Base-by-base conservation (phyloP, 2,797 vertebrate species). In the Melopsittacus undulatus region DNA sequence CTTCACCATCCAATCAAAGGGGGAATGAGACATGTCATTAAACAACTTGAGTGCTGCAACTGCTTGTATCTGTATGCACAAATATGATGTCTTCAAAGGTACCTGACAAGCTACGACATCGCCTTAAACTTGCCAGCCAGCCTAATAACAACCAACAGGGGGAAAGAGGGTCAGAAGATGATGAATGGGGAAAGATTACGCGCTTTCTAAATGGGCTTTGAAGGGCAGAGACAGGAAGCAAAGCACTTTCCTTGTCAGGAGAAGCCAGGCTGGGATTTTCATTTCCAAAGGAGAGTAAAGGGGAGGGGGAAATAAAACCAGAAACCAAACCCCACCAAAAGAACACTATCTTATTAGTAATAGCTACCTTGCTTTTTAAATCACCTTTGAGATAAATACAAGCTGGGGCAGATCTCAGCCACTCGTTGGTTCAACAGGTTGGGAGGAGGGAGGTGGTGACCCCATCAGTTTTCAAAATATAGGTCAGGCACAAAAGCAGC, bases 401-500 rank as follows among this genome's bases (percentile, higher is more conserved):
- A 87, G 69, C 91, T 36, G n/a, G 87, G 77, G 52, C 32, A 67
- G 56, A 77, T 93, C 85, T 93, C 93, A 81, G 69, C 57, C 42
- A 43, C 87, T 57, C 59, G 56, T 76, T 42, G 69, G 80, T 96
- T 95, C 93, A 94, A 92, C 89, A 97, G 92, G 88, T 90, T 95
- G 91, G 95, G 92, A 95, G 92, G 90, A 97, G 80, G 94, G 83
- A 94, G 95, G 94, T 64, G 94, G 87, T 57, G 91, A 98, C 95
- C 97, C 95, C 95, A 91, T 94, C 93, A 90, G 95, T 94, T 96
- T 96, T 88, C 93, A 97, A 97, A 98, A 96, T 97, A 97, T 81
- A 97, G 97, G 96, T 97, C 97, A 97, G 51, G 36, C 81, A 83
- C 89, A 94, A 97, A 97, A 97, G 95, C 97, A 88, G 92, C 96